A percentile compares a stretch with the other conserved stretches of the same genome.
These are phyloP conservation scores for Campoplex nolae DNA, from an alignment of 2,888 invertebrate genomes.

Conservation along the genomic window DNA sequence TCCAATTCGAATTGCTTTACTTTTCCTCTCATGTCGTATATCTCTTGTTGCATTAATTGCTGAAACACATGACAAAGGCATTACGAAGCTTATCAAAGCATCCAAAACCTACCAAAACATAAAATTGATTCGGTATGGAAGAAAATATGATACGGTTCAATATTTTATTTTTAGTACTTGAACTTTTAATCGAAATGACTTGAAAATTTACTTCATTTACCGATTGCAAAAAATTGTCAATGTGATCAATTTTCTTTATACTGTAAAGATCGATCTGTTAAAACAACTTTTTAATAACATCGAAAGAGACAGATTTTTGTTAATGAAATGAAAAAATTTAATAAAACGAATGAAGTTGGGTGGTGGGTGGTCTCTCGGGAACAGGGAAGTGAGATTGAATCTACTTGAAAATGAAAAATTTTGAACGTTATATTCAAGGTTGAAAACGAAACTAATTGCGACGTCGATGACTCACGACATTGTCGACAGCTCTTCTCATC, in stretches of 20 bases:
- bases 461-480: slow-evolving; percentile 75
- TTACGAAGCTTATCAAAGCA: neutral
- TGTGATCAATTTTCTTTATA: too few relatives aligned
- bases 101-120: too few relatives aligned
- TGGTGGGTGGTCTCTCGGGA: too few relatives aligned
- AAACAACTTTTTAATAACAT: too few relatives aligned
- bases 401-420: neutral
- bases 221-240: too few relatives aligned
- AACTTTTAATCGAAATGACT: too few relatives aligned
- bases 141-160: neutral
- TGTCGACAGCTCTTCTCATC: slow-evolving; percentile 79
- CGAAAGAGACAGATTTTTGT: too few relatives aligned
- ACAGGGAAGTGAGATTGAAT: too few relatives aligned
- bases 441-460: neutral
- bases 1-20: slow-evolving; percentile 80
- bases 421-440: neutral
- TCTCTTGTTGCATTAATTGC: slow-evolving; percentile 80
- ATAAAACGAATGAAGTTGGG: too few relatives aligned
- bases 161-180: neutral
- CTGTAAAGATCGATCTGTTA: too few relatives aligned
- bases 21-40: slow-evolving; percentile 80
- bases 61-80: slow-evolving; percentile 53
- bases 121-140: too few relatives aligned
- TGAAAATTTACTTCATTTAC: neutral
- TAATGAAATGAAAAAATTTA: too few relatives aligned